Base-by-base conservation (phyloP, 1,140 invertebrate genomes). In the Neoseiulus cucumeris region DNA sequence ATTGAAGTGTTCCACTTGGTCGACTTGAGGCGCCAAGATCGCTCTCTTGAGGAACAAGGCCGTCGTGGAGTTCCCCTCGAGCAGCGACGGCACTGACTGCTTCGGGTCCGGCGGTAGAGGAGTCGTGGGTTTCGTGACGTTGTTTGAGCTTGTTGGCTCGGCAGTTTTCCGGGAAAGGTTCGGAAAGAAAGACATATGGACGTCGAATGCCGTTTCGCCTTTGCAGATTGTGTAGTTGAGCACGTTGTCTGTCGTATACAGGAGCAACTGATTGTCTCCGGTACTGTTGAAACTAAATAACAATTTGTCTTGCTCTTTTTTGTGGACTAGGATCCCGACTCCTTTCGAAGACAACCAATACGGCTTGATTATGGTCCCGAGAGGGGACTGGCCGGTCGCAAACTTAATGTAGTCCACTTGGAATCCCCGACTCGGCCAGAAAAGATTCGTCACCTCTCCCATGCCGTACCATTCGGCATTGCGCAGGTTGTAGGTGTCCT, bases 261-360 rank as follows among this genome's bases (percentile, higher is more conserved):
- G 51, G 22, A 59, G 51, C 14, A 59, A 33, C 9, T 59, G 51
- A 59, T 59, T 59, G 22, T 59, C 51, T 25, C 51, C 51, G 2
- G 51, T 59, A 6, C 25, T 29, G 22, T 59, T 59, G 22, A 59
- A 59, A 33, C 51, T 59, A 9, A 59, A 59, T 14, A 59, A 33
- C 14, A 59, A 25, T 33, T 59, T 33, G 9, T 59, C 51, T 20
- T 59, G 25, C 22, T 59, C 51, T 33, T 59, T 59, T 59, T 59
- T 59, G 9, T 59, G 51, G 22, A 59, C 51, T 33, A 59, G 25
- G 25, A 59, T 59, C 22, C 51, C 51, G 33, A 59, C 51, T 14
- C 51, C 51, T 59, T 59, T 59, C 14, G 51, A 59, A n/a, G 51
- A 59, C 33, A 59, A 33, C 51, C 51, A 59, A 25, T 59, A 59